phyloP scores from a whole-genome alignment of 2,113 vertebrate species.

The Meriones unguiculatus region DNA sequence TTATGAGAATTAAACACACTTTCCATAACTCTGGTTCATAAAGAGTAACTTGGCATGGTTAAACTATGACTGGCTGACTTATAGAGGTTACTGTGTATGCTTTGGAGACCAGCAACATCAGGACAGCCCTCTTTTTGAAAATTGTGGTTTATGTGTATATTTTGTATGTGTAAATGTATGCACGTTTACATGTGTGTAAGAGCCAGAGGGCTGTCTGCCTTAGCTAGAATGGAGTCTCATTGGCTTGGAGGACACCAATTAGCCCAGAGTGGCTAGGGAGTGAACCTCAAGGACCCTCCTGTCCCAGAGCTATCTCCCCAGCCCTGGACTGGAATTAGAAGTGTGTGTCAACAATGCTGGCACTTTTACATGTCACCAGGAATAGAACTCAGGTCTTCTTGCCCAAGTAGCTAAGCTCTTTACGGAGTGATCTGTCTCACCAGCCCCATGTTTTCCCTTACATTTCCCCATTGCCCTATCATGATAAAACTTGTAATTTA shows the following conservation, averaged over 20 bases:
- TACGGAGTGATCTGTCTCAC: not conserved
- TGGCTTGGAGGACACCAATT: not conserved
- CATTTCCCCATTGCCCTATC: too few relatives aligned
- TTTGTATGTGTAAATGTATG: not conserved
- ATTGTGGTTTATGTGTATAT: too few relatives aligned
- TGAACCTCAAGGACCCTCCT: not conserved
- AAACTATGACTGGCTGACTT: not conserved
- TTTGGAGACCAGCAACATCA: not conserved
- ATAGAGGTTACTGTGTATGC: not conserved
- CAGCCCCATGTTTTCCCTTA: not conserved
- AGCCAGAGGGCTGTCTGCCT: not conserved
- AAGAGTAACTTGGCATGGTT: not conserved
- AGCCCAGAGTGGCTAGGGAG: too few relatives aligned
- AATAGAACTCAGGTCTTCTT: not conserved
- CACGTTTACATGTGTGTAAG: not conserved
- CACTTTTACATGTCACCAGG: not conserved
- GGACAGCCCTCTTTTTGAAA: not conserved
- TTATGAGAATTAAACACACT: constrained; percentile 6
- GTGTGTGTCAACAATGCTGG: not conserved
- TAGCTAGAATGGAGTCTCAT: not conserved
- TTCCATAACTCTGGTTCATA: not conserved
- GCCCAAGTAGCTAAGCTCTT: not conserved
- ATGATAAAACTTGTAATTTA: not conserved
- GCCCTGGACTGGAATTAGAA: not conserved
- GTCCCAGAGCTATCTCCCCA: not conserved